Base-by-base conservation (phyloP, 2,797 vertebrate species). In the Mus spretus region DNA sequence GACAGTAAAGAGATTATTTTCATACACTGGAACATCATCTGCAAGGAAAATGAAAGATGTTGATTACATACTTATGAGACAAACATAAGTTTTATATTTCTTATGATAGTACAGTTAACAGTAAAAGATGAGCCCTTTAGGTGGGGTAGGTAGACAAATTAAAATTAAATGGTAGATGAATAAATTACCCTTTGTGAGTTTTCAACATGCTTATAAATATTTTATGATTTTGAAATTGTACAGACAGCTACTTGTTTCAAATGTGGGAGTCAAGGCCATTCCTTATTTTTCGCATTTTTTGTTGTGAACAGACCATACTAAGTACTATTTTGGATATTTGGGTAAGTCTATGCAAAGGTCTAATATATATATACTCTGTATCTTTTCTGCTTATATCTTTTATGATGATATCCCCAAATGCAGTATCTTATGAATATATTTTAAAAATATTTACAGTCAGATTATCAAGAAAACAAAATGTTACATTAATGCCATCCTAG, bases 1-100 rank as follows among this genome's bases (percentile, higher is more conserved):
- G 85, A 50, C 59, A 55, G 13, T 78, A 26, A 85, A 92, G 40
- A 93, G 26, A 78, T 84, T 89, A 22, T 6, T 91, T 78, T 85
- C 37, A 87, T 6, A 80, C 0, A 82, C 5, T 40, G 12, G 55
- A 80, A 80, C 19, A 4, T 70, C 34, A 65, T 40, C 37, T 61
- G 10, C 17, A 81, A 92, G 55, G 5, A 91, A 94, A 86, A 70
- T 61, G 61, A 22, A 94, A 90, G 14, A 47, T 77, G n/a, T 37
- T n/a, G n/a, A 47, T 53, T 72, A 57, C 0, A 44, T 44, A 75
- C n/a, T 79, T 1, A 70, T 47, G 9, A 84, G 63, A 40, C 2
- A 81, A 90, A 63, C 1, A 55, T 63, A 96, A 61, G 47, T 40
- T 61, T 61, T 47, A 0, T 80, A 77, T 70, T 90, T 95, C 55